Base-by-base conservation (phyloP, 2,888 invertebrate species). In the Heliconius hortense region DNA sequence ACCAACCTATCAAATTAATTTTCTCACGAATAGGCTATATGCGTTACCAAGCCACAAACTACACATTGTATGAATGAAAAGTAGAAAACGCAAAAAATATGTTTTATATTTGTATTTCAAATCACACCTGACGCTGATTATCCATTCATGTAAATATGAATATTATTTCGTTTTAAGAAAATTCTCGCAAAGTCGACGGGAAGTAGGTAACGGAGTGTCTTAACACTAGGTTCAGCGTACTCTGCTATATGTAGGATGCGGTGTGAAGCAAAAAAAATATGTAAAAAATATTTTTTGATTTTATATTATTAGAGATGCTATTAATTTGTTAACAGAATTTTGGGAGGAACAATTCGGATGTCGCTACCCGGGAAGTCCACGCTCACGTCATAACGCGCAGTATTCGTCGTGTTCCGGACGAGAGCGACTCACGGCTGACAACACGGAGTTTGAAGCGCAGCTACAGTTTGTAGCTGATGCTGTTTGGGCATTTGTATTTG, bases 381-480 rank as follows among this genome's bases (percentile, higher is more conserved):
- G 94, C 79, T 98, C 98, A 0, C 97, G 97, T 0, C 97, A 97
- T 91, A 98, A 98, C 88, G 91, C 92, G 75, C 95, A 96, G 81
- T 96, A 96, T 88, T 93, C 93, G 28, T 94, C 91, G 18, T 99
- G 99, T 88, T 96, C 97, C 0, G 97, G 97, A n/a, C 93, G 95
- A 71, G 98, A 98, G 88, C 94, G 95, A 15, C 95, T 98, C 35
- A 96, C 96, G 0, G 94, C 95, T 53, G 95, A 96, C 70, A 96
- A 97, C 84, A 97, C 97, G 0, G 96, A 96, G 80, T 97, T 98
- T 85, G 99, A 99, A 89, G 97, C 97, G 83, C 99, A 99, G 89
- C 94, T 99, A 78, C 99, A 99, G 92, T 99, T 98, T 89, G 99
- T 99, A 62, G 97, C 98, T 60, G 99, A 99, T 88, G 98, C 98